These are phyloP conservation scores for Axea sp. DNA, from an alignment of 2,888 invertebrate species.

Conservation along the genomic window DNA sequence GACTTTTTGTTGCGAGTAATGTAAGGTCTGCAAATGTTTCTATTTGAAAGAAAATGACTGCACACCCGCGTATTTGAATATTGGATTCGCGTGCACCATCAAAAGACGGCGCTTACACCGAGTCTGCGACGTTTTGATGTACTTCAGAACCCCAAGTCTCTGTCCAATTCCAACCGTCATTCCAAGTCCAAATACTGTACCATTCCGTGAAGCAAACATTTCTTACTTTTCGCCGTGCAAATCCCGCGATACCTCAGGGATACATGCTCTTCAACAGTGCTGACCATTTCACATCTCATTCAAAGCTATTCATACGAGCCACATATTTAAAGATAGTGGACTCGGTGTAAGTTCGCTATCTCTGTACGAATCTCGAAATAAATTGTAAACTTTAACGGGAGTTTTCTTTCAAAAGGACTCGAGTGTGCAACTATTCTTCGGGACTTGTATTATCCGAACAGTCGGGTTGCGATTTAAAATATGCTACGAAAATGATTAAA, in stretches of 20 bases:
- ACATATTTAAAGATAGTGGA: slow-evolving; percentile 58
- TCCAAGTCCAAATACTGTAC: slow-evolving; percentile 78
- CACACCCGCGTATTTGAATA: slow-evolving; percentile 41
- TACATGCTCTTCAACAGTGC: slow-evolving; percentile 73
- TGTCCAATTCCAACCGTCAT: slow-evolving; percentile 78
- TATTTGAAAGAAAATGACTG: slow-evolving; percentile 5
- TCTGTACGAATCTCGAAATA: slow-evolving; percentile 37
- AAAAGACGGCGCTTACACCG: slow-evolving; percentile 49
- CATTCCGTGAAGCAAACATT: slow-evolving; percentile 78
- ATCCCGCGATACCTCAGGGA: slow-evolving; percentile 70
- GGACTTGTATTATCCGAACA: no score
- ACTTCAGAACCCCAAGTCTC: slow-evolving; percentile 56
- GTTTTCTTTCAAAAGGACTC: slow-evolving; percentile 13
- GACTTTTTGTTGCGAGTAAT: slow-evolving; percentile 22
- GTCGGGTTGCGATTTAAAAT: no score
- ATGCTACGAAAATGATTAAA: no score
- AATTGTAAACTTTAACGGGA: slow-evolving; percentile 52
- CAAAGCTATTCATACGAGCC: slow-evolving; percentile 70
- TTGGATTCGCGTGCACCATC: slow-evolving; percentile 41
- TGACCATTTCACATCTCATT: slow-evolving; percentile 79
- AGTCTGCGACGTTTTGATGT: slow-evolving; percentile 27
- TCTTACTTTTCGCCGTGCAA: slow-evolving; percentile 73
- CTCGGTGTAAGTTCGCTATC: slow-evolving; percentile 37
- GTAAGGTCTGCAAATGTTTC: slow-evolving; percentile 13
- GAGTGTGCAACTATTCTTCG: no score